Evolutionary conservation across 2,797 vertebrate species (phyloP), one percentile per base, ranked within the genome.

Genomic region (Girardinus metallicus): DNA sequence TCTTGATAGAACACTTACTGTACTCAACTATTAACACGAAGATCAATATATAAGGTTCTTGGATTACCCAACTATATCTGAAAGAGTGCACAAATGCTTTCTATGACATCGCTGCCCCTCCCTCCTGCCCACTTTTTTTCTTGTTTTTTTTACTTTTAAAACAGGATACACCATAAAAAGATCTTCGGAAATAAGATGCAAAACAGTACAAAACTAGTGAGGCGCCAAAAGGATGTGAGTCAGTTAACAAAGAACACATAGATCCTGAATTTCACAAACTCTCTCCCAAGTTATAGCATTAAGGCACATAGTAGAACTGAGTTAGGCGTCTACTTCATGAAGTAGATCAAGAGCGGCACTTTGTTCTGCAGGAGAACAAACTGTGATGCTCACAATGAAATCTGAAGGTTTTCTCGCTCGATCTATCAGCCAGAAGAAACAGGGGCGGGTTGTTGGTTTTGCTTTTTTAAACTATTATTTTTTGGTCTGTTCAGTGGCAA

Each of bases 171-270:
- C 97, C 97, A 97, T 98, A 97, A 98, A 99, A 99, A 99, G 97
- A 97, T 97, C 97, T 96, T 98, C 97, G 96, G 97, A 97, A 98
- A 97, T 97, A 96, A 98, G 97, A 99, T 97, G 97, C 97, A 97
- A 97, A 97, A 98, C 97, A 97, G 97, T 99, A 99, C 97, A 99
- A 99, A 99, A 98, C 97, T 98, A 98, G 97, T 97, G 98, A 99
- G 97, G 97, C 97, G 97, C 98, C 96, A 96, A 97, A 97, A 98
- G 96, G 97, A 97, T 96, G 97, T 97, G 95, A 97, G 96, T 98
- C 97, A 97, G 96, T 97, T 97, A 97, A 98, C 98, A 99, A 97
- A 99, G 97, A 97, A 98, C 97, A 99, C 97, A 97, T 96, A 93
- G 74, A 98, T 99, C 98, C 98, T 99, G 98, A 99, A 97, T 97